These are phyloP conservation scores for Blennius ocellaris DNA, from an alignment of 2,113 vertebrate genomes.

Conservation along the genomic window DNA sequence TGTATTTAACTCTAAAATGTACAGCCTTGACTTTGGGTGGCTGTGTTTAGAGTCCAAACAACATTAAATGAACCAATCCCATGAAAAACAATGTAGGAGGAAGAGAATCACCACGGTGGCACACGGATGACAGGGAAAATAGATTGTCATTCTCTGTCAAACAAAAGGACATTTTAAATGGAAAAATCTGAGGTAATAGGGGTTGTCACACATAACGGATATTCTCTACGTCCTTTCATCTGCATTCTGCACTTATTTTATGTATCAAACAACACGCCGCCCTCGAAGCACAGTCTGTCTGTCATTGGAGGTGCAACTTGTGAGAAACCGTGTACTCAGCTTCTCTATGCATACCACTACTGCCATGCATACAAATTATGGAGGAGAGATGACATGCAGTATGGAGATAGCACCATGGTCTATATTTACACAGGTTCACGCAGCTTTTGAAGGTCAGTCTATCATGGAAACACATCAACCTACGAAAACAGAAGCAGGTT, in stretches of 20 bases:
- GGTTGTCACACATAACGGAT: background rate
- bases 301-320: constrained; percentile 3
- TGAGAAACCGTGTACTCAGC: constrained; percentile 11
- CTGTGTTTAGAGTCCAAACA: too few relatives aligned
- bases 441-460: background rate
- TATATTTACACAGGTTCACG: background rate
- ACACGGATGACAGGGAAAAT: background rate
- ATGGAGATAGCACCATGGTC: background rate
- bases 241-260: background rate
- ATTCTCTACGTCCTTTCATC: background rate
- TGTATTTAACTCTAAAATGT: too few relatives aligned
- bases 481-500: background rate
- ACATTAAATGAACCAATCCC: too few relatives aligned
- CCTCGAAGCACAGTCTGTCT: background rate
- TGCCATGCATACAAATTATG: constrained; percentile 10
- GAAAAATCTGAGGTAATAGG: background rate
- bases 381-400: background rate
- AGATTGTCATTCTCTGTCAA: background rate
- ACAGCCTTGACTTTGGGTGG: too few relatives aligned
- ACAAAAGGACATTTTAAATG: background rate
- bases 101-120: too few relatives aligned
- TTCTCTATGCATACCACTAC: background rate
- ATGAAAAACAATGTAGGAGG: too few relatives aligned
- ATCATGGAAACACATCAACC: background rate
- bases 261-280: background rate